phyloP scores from a whole-genome alignment of 2,888 invertebrate genomes.

The Nephrotoma appendiculata region DNA sequence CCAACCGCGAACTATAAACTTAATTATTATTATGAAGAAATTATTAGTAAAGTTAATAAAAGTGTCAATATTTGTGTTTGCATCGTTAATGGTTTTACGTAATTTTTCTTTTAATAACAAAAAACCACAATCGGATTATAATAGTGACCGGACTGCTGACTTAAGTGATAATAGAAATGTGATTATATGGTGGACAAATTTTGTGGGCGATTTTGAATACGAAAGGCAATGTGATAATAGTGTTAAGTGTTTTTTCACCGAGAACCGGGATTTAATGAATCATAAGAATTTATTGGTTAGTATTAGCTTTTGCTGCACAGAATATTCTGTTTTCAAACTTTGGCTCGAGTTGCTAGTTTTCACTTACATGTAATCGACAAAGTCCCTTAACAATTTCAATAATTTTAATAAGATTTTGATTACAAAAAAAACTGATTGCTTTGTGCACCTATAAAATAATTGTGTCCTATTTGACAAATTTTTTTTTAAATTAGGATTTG shows the following conservation, averaged over 20 bases:
- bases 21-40: neutral
- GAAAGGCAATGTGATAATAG: slow-evolving; percentile 15
- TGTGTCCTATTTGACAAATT: no score
- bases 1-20: neutral
- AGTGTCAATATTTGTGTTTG: neutral
- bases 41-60: neutral
- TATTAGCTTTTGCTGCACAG: neutral
- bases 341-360: no score
- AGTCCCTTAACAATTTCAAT: no score
- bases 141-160: neutral
- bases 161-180: neutral
- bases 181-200: slow-evolving; percentile 12
- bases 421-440: no score
- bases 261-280: slow-evolving; percentile 13
- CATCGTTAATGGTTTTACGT: neutral
- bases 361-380: no score
- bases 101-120: neutral
- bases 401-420: no score
- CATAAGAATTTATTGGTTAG: slow-evolving; percentile 9
- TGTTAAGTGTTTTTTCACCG: slow-evolving; percentile 18
- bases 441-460: no score
- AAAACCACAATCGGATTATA: neutral
- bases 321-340: no score
- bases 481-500: no score
- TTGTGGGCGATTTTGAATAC: slow-evolving; percentile 8